Conservation (phyloP, 1,140 invertebrate species). For the Drosophila busckii region DNA sequence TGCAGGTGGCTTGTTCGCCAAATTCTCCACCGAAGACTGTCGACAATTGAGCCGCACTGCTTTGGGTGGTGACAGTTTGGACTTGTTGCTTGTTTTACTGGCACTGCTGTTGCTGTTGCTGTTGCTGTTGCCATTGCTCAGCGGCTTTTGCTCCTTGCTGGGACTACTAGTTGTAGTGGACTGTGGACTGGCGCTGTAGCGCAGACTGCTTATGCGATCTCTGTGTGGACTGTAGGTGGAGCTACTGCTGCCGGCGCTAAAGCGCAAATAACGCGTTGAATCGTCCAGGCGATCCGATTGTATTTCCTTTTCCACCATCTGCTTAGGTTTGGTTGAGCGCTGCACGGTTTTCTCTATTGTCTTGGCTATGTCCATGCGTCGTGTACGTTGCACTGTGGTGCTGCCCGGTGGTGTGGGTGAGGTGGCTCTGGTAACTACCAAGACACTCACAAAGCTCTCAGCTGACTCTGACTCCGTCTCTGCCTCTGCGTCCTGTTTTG, state of each 20-base stretch:
- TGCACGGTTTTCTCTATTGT: conserved; percentile 84
- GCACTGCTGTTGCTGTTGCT: conserved; percentile 11
- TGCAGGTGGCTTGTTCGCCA: conserved; percentile 80
- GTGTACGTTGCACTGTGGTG: conserved; percentile 81
- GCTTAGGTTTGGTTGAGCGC: conserved; percentile 80
- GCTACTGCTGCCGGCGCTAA: conserved; percentile 79
- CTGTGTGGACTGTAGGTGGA: conserved; percentile 84
- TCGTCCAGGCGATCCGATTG: conserved; percentile 85
- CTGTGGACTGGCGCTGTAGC: conserved; percentile 59
- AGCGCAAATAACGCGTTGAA: conserved; percentile 82
- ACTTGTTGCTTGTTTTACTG: conserved; percentile 42
- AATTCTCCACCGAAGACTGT: conserved; percentile 66
- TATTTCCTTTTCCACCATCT: conserved; percentile 83
- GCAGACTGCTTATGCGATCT: conserved; percentile 79
- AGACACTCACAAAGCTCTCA: conserved; percentile 80
- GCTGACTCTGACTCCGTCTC: conserved; percentile 1
- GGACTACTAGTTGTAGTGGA: conserved; percentile 24
- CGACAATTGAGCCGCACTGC: conserved; percentile 57
- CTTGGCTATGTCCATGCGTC: conserved; percentile 85
- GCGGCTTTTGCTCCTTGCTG: background rate
- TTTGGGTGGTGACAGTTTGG: conserved; percentile 68
- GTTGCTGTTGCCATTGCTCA: conserved; percentile 10
- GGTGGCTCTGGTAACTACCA: conserved; percentile 85
- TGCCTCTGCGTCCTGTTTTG: background rate
- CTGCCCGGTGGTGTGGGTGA: conserved; percentile 87